Conservation (phyloP, 2,113 vertebrate species). For the Aplodontia rufa region DNA sequence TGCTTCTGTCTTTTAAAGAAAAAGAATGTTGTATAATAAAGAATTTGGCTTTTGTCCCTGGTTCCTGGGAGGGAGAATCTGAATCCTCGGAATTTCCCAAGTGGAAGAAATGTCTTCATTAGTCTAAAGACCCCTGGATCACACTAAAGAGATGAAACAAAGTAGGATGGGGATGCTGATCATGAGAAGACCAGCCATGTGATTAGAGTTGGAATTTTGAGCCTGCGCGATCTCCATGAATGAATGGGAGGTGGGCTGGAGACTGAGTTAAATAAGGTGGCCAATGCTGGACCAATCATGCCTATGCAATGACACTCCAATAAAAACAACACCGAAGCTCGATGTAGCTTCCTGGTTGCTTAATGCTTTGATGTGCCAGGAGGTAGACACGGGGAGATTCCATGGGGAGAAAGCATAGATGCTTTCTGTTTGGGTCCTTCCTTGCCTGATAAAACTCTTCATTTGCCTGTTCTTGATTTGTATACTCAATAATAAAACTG, state of each 20-base stretch:
- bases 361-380: background rate
- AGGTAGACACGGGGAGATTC: background rate
- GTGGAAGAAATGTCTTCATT: background rate
- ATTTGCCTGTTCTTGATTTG: background rate
- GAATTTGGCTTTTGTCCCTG: background rate
- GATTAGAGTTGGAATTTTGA: background rate
- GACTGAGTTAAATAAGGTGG: background rate
- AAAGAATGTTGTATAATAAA: background rate
- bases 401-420: background rate
- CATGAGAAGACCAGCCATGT: background rate
- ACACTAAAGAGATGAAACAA: background rate
- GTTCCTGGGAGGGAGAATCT: background rate
- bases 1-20: slow-evolving; percentile 74
- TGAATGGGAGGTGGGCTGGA: background rate
- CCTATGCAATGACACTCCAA: background rate
- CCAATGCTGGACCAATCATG: background rate
- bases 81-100: background rate
- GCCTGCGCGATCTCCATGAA: background rate
- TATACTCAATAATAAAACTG: background rate
- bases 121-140: background rate
- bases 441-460: background rate
- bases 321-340: background rate
- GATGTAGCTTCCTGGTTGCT: background rate
- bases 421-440: background rate
- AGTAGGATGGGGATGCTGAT: background rate